Conservation (phyloP, 2,113 vertebrate species). For the Zosterops japonicus region DNA sequence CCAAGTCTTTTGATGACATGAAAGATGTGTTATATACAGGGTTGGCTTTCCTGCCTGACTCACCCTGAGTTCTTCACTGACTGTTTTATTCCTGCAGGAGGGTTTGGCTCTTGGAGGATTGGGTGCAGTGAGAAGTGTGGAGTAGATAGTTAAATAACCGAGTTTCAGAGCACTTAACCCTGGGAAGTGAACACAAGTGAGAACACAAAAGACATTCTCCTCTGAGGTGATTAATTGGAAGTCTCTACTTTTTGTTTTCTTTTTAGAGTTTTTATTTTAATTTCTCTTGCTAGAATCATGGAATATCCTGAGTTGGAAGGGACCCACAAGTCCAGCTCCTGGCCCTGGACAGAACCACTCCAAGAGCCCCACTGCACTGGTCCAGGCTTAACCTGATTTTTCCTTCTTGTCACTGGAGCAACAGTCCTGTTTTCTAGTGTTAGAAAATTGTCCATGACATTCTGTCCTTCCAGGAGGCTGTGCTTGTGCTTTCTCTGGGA, state of each 20-base stretch:
- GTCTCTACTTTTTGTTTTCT: background rate
- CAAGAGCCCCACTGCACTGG: background rate
- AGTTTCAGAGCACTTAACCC: background rate
- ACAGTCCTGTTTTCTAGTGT: background rate
- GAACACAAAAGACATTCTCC: background rate
- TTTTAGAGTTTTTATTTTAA: background rate
- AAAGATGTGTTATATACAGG: background rate
- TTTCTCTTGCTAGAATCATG: background rate
- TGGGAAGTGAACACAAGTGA: background rate
- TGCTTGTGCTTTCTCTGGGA: background rate
- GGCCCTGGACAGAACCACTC: background rate
- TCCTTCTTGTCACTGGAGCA: background rate
- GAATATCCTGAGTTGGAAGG: background rate
- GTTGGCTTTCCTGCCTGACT: conserved; percentile 6
- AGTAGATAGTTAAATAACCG: background rate
- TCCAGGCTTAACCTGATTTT: background rate
- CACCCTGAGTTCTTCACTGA: background rate
- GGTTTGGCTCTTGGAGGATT: background rate
- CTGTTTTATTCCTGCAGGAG: background rate
- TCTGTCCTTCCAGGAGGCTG: background rate
- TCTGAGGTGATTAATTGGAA: background rate
- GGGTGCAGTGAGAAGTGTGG: background rate
- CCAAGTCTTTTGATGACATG: background rate
- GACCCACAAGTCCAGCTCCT: background rate
- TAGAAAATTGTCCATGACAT: background rate